A percentile compares a stretch with the other conserved stretches of the same genome.
Evolutionary conservation across 2,113 vertebrate genomes (phyloP).

Genomic region (Tetrax tetrax): DNA sequence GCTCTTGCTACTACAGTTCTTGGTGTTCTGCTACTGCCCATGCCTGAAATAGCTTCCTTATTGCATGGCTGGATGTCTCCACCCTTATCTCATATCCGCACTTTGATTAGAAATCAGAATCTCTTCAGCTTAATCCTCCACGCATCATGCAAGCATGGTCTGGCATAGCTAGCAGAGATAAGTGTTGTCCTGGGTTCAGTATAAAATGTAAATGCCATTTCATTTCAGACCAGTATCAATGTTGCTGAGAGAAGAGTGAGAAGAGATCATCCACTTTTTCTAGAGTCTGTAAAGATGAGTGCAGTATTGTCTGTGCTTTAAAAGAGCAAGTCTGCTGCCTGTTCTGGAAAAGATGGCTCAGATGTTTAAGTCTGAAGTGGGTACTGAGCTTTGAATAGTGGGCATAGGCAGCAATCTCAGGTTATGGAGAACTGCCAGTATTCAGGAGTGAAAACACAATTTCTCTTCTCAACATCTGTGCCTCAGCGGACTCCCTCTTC

Average conservation of each 20-base stretch:
- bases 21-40: neutral
- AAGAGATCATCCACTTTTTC: neutral
- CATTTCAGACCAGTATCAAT: neutral
- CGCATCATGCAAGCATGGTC: neutral
- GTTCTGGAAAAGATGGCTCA: neutral
- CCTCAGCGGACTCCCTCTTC: neutral
- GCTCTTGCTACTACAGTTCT: neutral
- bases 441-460: neutral
- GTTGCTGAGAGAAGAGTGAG: neutral
- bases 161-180: neutral
- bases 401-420: neutral
- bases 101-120: neutral
- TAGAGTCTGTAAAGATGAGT: neutral
- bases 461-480: neutral
- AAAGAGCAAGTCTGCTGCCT: neutral
- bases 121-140: neutral
- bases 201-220: neutral
- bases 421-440: neutral
- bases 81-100: neutral
- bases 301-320: neutral
- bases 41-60: neutral
- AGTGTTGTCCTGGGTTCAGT: neutral
- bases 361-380: neutral
- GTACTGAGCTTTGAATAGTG: rapidly evolving
- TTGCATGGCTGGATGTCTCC: neutral